Percentiles rank a stretch among this genome's conserved stretches.
Evolutionary conservation across 2,113 vertebrate species (phyloP).

Genomic region (Ictidomys tridecemlineatus): DNA sequence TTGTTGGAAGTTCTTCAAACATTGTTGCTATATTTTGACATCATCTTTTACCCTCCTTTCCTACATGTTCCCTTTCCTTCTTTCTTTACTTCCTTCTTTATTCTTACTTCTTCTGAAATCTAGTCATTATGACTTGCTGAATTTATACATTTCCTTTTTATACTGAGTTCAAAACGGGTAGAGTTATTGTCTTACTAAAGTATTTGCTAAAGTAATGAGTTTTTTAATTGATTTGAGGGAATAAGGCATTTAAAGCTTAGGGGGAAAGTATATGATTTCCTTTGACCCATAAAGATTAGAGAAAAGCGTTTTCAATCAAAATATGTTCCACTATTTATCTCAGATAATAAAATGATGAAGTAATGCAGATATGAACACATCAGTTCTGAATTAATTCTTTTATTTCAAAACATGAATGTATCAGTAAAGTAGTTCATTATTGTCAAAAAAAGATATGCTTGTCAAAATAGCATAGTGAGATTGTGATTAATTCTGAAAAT

Average conservation of each 20-base stretch:
- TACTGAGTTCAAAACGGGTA: not conserved
- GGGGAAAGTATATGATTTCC: slow-evolving; percentile 41
- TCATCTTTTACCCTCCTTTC: not conserved
- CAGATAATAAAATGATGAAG: slow-evolving; percentile 57
- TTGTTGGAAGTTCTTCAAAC: not conserved
- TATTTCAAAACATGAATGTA: slow-evolving; percentile 49
- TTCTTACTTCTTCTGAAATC: not conserved
- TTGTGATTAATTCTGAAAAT: slow-evolving; percentile 79
- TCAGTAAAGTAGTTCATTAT: slow-evolving; percentile 63
- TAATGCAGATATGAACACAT: slow-evolving; percentile 62
- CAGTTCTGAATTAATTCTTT: slow-evolving; percentile 64
- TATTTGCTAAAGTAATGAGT: slow-evolving; percentile 52
- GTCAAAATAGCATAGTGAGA: slow-evolving; percentile 64
- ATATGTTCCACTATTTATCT: not conserved
- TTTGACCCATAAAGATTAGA: not conserved
- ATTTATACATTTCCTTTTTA: not conserved
- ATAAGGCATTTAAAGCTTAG: slow-evolving; percentile 21
- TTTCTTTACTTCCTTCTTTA: not conserved
- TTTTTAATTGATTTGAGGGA: slow-evolving; percentile 68
- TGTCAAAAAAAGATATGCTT: slow-evolving; percentile 37
- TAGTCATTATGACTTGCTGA: not conserved
- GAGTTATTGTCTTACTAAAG: slow-evolving; percentile 32
- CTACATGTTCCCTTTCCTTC: not conserved
- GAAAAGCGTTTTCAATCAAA: not conserved
- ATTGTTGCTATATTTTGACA: not conserved